Conservation (phyloP, 1,140 invertebrate genomes). For the Amphibalanus amphitrite region DNA sequence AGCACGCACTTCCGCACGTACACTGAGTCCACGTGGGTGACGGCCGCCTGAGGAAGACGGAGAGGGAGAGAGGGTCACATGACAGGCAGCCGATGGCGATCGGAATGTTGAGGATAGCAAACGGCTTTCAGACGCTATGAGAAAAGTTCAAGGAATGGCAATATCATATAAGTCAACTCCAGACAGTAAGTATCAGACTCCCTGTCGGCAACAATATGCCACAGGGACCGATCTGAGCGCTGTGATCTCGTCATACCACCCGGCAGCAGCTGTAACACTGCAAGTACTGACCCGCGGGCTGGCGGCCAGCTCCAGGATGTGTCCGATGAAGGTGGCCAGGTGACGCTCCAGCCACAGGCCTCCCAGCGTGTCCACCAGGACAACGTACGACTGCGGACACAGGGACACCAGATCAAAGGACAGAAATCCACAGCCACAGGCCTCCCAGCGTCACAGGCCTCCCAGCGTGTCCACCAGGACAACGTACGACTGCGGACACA, state of each 20-base stretch:
- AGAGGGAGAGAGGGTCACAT: too few relatives aligned
- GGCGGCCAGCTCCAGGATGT: constrained; percentile 79
- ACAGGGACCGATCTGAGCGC: background rate
- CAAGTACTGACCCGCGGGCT: constrained; percentile 31
- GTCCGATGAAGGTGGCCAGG: constrained; percentile 60
- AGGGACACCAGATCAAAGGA: too few relatives aligned
- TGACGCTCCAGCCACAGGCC: constrained; percentile 87
- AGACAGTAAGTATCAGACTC: constrained; percentile 12
- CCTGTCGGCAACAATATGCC: background rate
- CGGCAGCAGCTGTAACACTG: background rate
- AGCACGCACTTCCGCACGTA: constrained; percentile 94
- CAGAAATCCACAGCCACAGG: too few relatives aligned
- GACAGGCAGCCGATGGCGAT: too few relatives aligned
- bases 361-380: constrained; percentile 63
- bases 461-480: constrained; percentile 63
- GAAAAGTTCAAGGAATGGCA: constrained; percentile 34
- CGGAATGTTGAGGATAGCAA: too few relatives aligned
- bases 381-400: constrained; percentile 16
- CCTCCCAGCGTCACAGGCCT: too few relatives aligned
- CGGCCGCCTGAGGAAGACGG: constrained; percentile 81
- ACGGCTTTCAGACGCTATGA: too few relatives aligned
- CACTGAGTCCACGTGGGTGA: constrained; percentile 90
- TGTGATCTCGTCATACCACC: background rate
- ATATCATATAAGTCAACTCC: constrained; percentile 31
- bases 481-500: constrained; percentile 16